These are phyloP conservation scores for Neolamprologus sp. DNA, from an alignment of 2,113 vertebrate species.

Conservation along the genomic window DNA sequence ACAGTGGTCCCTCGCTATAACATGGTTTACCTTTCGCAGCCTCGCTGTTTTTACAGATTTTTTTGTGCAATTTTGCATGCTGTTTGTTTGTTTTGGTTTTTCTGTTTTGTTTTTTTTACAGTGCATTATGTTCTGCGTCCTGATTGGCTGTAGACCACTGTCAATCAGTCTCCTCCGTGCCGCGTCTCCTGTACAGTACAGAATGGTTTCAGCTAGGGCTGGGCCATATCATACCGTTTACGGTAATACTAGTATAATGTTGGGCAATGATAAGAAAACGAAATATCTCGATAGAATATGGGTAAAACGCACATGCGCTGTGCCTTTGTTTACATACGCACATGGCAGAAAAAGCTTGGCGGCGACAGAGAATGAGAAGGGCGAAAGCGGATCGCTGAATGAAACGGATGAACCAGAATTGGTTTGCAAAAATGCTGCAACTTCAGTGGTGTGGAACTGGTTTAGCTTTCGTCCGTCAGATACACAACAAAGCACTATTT, in stretches of 20 bases:
- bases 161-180: not conserved
- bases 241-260: not conserved
- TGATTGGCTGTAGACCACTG: not conserved
- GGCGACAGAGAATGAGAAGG: too few species aligned
- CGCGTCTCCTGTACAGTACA: not conserved
- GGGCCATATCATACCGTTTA: not conserved
- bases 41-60: not conserved
- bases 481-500: too few species aligned
- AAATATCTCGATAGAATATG: too few species aligned
- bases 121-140: not conserved
- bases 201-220: not conserved
- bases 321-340: too few species aligned
- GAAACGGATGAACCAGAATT: too few species aligned
- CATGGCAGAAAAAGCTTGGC: too few species aligned
- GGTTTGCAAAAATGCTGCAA: too few species aligned
- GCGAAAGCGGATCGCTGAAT: too few species aligned
- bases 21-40: not conserved
- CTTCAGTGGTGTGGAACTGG: too few species aligned
- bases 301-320: too few species aligned
- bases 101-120: accelerated
- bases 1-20: not conserved
- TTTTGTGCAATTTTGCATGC: not conserved
- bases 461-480: too few species aligned
- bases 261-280: too few species aligned
- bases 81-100: not conserved